A percentile compares a stretch with the other conserved stretches of the same genome.
phyloP scores from a whole-genome alignment of 2,797 vertebrate species.

The Epinephelus coioides region DNA sequence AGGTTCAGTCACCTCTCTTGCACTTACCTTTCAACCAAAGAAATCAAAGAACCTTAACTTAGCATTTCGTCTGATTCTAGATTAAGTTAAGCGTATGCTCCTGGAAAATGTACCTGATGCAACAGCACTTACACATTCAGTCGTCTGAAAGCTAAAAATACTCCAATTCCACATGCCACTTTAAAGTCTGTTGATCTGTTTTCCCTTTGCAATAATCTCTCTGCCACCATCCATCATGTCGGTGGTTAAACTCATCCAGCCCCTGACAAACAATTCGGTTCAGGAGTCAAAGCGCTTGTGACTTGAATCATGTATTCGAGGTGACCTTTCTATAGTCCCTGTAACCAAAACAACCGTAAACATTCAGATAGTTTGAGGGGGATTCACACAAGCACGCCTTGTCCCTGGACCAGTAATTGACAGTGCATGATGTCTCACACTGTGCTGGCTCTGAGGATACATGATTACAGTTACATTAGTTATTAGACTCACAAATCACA shows the following conservation, averaged over 20 bases:
- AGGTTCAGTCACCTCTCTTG: constrained; percentile 48
- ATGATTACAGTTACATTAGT: constrained; percentile 24
- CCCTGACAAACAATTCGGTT: constrained; percentile 51
- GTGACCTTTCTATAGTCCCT: constrained; percentile 64
- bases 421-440: constrained; percentile 57
- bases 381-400: constrained; percentile 36
- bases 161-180: constrained; percentile 45
- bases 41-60: constrained; percentile 20
- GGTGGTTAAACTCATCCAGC: constrained; percentile 49
- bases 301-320: constrained; percentile 61
- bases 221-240: constrained; percentile 60
- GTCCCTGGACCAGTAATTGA: constrained; percentile 63
- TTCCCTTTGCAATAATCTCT: constrained; percentile 70
- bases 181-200: constrained; percentile 69
- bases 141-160: constrained; percentile 58
- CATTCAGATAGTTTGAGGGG: constrained; percentile 54
- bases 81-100: background rate
- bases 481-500: constrained; percentile 23
- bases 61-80: background rate
- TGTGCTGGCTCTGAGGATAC: constrained; percentile 24
- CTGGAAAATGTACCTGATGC: background rate
- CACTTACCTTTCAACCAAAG: constrained; percentile 24
- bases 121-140: background rate
- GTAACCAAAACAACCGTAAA: constrained; percentile 79
- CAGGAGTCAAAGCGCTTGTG: constrained; percentile 61